Percentiles rank a stretch among this genome's conserved stretches.
Conservation (phyloP, 2,797 vertebrate species). For the Eospalax fontanierii region DNA sequence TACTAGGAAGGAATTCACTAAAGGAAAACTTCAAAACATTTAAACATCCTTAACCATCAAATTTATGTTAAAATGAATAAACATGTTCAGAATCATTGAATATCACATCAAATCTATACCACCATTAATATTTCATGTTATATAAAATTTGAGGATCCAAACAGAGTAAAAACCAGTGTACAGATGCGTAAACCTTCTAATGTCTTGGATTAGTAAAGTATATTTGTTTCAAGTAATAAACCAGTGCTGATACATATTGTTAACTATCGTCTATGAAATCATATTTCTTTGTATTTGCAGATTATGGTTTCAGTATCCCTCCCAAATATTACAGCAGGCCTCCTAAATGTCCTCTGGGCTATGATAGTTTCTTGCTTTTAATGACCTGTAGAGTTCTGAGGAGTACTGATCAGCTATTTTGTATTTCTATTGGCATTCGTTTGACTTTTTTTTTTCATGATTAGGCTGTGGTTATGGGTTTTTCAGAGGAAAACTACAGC, state of each 20-base stretch:
- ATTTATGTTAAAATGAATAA: constrained; percentile 68
- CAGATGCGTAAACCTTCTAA: background rate
- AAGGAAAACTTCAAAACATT: constrained; percentile 67
- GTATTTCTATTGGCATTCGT: no score
- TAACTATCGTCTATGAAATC: background rate
- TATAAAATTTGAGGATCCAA: constrained; percentile 8
- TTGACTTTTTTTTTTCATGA: no score
- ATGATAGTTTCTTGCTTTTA: no score
- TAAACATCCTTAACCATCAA: constrained; percentile 42
- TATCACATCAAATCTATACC: constrained; percentile 70
- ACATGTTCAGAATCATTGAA: constrained; percentile 65
- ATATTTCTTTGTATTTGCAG: background rate
- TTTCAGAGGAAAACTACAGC: no score
- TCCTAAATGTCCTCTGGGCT: no score
- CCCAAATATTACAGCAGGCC: no score
- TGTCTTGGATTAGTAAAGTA: background rate
- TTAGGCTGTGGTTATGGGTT: no score
- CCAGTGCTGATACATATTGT: background rate
- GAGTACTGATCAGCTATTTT: no score
- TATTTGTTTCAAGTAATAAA: background rate
- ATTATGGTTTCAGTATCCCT: background rate
- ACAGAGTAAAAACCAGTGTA: background rate
- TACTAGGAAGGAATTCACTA: constrained; percentile 62
- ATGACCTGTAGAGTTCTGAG: no score
- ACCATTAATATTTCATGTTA: constrained; percentile 62